Percentiles rank a stretch among this genome's conserved stretches.
Conservation (phyloP, 2,888 invertebrate genomes). For the Eupsilia transversa region DNA sequence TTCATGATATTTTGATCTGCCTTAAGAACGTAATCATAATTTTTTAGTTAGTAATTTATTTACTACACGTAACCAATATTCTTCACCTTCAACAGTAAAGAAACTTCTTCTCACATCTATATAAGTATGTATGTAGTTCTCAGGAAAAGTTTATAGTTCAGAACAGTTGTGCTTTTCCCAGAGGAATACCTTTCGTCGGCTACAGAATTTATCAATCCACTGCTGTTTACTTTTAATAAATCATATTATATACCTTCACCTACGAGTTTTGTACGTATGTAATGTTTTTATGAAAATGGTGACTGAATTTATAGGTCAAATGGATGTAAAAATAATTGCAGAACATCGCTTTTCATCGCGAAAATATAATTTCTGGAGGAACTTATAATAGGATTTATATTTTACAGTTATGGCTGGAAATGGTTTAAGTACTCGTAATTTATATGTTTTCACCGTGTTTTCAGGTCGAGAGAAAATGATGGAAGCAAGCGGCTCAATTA, state of each 20-base stretch:
- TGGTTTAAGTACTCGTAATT: not conserved
- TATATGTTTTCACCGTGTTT: not conserved
- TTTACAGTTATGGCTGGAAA: not conserved
- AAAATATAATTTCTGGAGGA: not conserved
- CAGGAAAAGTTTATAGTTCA: constrained; percentile 24
- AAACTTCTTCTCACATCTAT: constrained; percentile 3
- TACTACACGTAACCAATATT: constrained; percentile 16
- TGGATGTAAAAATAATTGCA: not conserved
- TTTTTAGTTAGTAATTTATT: constrained; percentile 14
- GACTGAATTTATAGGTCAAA: constrained; percentile 24
- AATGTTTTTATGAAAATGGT: constrained; percentile 10
- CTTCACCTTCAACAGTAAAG: constrained; percentile 2
- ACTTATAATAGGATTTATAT: not conserved
- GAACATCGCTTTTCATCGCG: not conserved
- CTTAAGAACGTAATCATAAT: not conserved
- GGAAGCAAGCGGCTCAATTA: not conserved
- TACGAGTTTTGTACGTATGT: not conserved
- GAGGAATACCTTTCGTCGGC: constrained; percentile 40
- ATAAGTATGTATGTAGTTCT: constrained; percentile 9
- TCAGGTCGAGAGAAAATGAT: not conserved
- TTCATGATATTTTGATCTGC: not conserved
- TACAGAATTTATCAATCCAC: constrained; percentile 35
- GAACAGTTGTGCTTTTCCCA: constrained; percentile 31
- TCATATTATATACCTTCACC: constrained; percentile 19
- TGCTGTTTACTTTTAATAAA: constrained; percentile 19